phyloP scores from a whole-genome alignment of 2,797 vertebrate species.

The Artibeus jamaicensis region DNA sequence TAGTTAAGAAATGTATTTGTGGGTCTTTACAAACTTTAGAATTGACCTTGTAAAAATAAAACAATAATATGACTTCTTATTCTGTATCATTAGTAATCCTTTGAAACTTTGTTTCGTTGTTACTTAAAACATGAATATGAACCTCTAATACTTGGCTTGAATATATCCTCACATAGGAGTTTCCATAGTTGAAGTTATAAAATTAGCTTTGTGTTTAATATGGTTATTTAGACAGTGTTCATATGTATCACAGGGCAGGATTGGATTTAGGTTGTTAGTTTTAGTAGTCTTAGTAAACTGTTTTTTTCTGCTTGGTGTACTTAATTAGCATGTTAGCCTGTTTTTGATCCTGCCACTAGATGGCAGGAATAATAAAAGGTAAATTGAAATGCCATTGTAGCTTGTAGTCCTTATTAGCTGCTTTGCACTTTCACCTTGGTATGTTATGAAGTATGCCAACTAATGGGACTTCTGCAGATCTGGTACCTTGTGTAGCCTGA shows the following conservation, averaged over 20 bases:
- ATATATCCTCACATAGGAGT: not conserved
- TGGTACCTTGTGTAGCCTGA: not conserved
- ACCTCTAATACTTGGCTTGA: not conserved
- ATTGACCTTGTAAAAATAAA: not conserved
- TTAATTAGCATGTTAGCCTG: not conserved
- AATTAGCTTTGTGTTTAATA: not conserved
- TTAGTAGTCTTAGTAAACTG: not conserved
- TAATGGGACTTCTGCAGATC: not conserved
- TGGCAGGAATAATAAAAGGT: slow-evolving; percentile 55
- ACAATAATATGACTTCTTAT: not conserved
- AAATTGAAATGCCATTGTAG: not conserved
- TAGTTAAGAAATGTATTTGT: not conserved
- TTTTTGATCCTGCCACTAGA: slow-evolving; percentile 64
- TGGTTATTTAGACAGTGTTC: not conserved
- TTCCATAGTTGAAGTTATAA: slow-evolving; percentile 26
- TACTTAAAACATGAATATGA: not conserved
- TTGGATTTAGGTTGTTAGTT: slow-evolving; percentile 17
- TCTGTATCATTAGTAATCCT: not conserved
- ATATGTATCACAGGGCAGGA: not conserved
- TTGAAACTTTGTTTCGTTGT: slow-evolving; percentile 20
- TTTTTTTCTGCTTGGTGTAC: not conserved
- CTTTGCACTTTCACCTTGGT: not conserved
- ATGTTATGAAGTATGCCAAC: not conserved
- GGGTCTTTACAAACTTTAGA: slow-evolving; percentile 15
- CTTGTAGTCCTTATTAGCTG: not conserved